These are phyloP conservation scores for Neotoma lepida DNA, from an alignment of 2,113 vertebrate species.

Conservation along the genomic window DNA sequence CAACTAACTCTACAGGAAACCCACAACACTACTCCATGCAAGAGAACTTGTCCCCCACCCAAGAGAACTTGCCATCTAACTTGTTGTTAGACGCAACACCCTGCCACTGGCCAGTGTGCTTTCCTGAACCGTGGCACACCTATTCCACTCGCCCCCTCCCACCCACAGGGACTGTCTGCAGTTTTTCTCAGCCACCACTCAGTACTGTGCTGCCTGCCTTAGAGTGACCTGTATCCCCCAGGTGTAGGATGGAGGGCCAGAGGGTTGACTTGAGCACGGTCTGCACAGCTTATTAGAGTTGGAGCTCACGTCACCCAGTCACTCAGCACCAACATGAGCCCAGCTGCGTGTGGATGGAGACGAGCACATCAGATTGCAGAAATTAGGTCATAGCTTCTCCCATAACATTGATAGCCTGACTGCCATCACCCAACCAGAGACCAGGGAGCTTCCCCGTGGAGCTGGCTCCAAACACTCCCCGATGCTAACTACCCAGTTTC, in stretches of 20 bases:
- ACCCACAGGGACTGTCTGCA: not conserved
- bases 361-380: not conserved
- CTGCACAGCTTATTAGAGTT: too few species aligned
- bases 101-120: not conserved
- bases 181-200: conserved; percentile 19
- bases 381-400: not conserved
- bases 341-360: not conserved
- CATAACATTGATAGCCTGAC: not conserved
- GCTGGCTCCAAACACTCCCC: not conserved
- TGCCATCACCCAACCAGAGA: not conserved
- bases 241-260: not conserved
- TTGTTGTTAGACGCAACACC: not conserved
- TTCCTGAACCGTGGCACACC: not conserved
- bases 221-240: not conserved
- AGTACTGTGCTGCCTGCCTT: not conserved
- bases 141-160: not conserved
- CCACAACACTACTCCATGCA: not conserved
- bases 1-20: not conserved
- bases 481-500: not conserved
- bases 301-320: not conserved
- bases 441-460: not conserved
- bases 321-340: not conserved
- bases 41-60: not conserved
- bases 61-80: not conserved
- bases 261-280: not conserved